A percentile compares a stretch with the other conserved stretches of the same genome.
phyloP scores from a whole-genome alignment of 2,113 vertebrate genomes.

The Nothobranchius furzeri region DNA sequence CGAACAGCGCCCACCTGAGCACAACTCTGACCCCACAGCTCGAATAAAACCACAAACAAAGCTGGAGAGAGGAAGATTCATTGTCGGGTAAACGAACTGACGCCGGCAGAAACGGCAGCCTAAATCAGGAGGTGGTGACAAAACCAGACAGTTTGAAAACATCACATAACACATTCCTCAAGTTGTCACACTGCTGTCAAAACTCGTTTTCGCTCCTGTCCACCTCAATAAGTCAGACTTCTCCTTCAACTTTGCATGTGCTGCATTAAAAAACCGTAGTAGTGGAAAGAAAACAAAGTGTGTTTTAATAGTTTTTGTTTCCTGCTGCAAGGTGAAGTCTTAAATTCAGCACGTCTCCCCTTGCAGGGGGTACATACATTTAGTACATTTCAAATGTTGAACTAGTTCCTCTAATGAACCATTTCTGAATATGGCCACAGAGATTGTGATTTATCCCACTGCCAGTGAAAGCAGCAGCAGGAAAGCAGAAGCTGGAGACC shows the following conservation, averaged over 20 bases:
- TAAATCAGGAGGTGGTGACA: conserved; percentile 65
- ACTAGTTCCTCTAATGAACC: conserved; percentile 69
- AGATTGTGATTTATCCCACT: conserved; percentile 70
- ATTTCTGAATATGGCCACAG: conserved; percentile 24
- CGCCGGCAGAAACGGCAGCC: conserved; percentile 40
- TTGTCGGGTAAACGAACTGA: too few relatives aligned
- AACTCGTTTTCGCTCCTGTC: conserved; percentile 44
- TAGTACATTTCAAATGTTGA: conserved; percentile 60
- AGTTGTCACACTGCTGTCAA: conserved; percentile 38
- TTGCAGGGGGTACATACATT: conserved; percentile 45
- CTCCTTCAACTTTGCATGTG: conserved; percentile 2
- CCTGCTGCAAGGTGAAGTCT: too few relatives aligned
- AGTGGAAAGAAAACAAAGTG: background rate
- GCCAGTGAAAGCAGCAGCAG: conserved; percentile 40
- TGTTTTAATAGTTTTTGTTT: too few relatives aligned
- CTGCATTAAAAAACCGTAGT: background rate
- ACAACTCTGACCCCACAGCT: background rate
- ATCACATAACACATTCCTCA: conserved; percentile 45
- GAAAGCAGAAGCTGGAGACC: conserved; percentile 67
- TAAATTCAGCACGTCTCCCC: too few relatives aligned
- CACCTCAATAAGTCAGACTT: conserved; percentile 41
- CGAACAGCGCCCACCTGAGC: conserved; percentile 34
- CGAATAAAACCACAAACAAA: background rate
- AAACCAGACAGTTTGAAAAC: conserved; percentile 42
- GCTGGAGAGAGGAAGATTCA: too few relatives aligned